Evolutionary conservation across 2,888 invertebrate species (phyloP), one percentile per base, ranked within the genome.

Genomic region (Diaphora mendica): DNA sequence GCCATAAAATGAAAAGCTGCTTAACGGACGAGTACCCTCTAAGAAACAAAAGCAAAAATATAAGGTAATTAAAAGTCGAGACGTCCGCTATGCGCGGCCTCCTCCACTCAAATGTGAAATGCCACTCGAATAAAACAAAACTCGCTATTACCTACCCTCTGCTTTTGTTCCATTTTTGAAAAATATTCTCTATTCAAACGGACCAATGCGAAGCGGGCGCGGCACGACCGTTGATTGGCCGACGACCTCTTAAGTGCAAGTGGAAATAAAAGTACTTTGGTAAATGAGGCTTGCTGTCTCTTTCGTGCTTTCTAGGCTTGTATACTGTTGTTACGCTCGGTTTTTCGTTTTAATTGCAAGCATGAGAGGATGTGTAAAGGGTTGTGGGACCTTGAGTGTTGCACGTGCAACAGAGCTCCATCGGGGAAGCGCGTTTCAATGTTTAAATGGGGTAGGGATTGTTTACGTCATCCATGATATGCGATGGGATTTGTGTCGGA

Each of bases 321-420:
- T 81, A 86, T 93, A 85, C 83, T 75, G 87, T 81, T 88, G 87
- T 94, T 91, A 86, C 90, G 79, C 87, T 92, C 90, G 84, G 92
- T 92, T 94, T 95, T 95, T 93, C 93, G 94, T 95, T 95, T 95
- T 95, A 95, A 95, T 95, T 95, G 95, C 95, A 91, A 92, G 91
- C 91, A 88, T 89, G 91, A 94, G 95, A 94, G 95, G 93, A 93
- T 91, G 91, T 93, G 92, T 91, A 94, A 93, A 93, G 94, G 94
- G 94, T 93, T 93, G 94, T 87, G 90, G 90, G 94, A 94, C 93
- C 94, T 95, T 94, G 93, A 95, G 95, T 94, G 93, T 91, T 91
- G 91, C 95, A 94, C 94, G 95, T 94, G 95, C 91, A 93, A 84
- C 86, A 87, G 89, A 84, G 87, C 83, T 86, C 86, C 85, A 75